Evolutionary conservation across 2,797 vertebrate species (phyloP), one percentile per base, ranked within the genome.

Genomic region (Tragelaphus oryx): DNA sequence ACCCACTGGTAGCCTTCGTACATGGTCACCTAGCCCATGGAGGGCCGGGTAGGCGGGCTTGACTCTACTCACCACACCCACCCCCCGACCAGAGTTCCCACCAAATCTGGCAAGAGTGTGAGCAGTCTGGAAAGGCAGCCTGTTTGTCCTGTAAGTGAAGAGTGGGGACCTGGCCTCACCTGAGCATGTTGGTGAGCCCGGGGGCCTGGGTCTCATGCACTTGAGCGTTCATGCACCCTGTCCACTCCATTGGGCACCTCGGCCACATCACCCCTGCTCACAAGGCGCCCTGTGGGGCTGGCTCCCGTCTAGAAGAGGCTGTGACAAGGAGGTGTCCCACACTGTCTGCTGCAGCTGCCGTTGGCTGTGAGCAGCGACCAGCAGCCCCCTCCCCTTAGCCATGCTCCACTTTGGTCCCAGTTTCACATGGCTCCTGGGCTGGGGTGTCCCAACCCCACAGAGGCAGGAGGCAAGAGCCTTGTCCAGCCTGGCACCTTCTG

Each of bases 351-450:
- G 9, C 37, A 60, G 87, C 68, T 48, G 20, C n/a, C 52, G 41
- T n/a, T 37, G n/a, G 71, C 62, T 46, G 12, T 44, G 48, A 55
- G 65, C 12, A 8, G n/a, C 7, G 2, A 2, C 57, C 2, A 0
- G 12, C 17, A 6, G 22, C 13, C 4, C 22, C n/a, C 24, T 37
- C 50, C 41, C 41, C 54, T 57, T 4, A 18, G 26, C 48, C 10
- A 0, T 8, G 59, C 13, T 33, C 33, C 0, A 0, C 41, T 54
- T 20, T 3, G 0, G 52, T 30, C 78, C 11, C 11, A 5, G 4
- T 28, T 17, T 74, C 14, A 28, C 41, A 17, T 0, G 18, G 62
- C 55, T 54, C 50, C 52, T 10, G 13, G 84, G 18, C 48, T 12
- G 11, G 30, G 52, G 30, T 17, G 30, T 26, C 30, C 28, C 22